These are phyloP conservation scores for Drosophila paramelanica DNA, from an alignment of 2,888 invertebrate genomes.

Conservation along the genomic window DNA sequence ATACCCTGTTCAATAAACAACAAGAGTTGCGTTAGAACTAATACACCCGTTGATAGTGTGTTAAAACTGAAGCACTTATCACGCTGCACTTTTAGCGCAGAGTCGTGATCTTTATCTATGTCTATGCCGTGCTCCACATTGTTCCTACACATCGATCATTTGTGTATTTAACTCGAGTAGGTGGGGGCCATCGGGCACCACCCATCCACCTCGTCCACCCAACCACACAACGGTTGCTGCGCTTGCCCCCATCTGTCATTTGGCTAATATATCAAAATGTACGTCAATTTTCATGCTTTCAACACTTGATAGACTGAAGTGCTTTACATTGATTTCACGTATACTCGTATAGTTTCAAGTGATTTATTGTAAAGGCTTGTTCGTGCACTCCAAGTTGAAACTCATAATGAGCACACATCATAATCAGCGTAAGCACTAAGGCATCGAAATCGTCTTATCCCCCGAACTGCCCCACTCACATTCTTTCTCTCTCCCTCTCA, in stretches of 20 bases:
- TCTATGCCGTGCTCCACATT: conserved; percentile 60
- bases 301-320: conserved; percentile 80
- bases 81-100: conserved; percentile 36
- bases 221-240: conserved; percentile 22
- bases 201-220: conserved; percentile 8
- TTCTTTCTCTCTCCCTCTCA: neutral
- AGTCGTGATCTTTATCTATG: conserved; percentile 52
- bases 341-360: conserved; percentile 75
- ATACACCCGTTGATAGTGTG: neutral
- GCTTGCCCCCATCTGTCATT: conserved; percentile 11
- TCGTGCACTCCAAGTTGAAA: conserved; percentile 71
- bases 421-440: conserved; percentile 51
- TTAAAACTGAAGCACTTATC: conserved; percentile 16
- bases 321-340: conserved; percentile 82
- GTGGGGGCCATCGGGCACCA: conserved; percentile 13
- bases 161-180: conserved; percentile 38
- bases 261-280: conserved; percentile 76
- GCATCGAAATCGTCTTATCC: conserved; percentile 46
- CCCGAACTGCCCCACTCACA: neutral
- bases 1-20: too few relatives aligned
- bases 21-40: neutral
- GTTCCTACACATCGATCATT: conserved; percentile 64
- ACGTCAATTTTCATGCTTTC: conserved; percentile 79
- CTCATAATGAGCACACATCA: conserved; percentile 76
- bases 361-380: conserved; percentile 83